Evolutionary conservation across 2,888 invertebrate genomes (phyloP), one percentile per base, ranked within the genome.

Genomic region (Trilocha varians): DNA sequence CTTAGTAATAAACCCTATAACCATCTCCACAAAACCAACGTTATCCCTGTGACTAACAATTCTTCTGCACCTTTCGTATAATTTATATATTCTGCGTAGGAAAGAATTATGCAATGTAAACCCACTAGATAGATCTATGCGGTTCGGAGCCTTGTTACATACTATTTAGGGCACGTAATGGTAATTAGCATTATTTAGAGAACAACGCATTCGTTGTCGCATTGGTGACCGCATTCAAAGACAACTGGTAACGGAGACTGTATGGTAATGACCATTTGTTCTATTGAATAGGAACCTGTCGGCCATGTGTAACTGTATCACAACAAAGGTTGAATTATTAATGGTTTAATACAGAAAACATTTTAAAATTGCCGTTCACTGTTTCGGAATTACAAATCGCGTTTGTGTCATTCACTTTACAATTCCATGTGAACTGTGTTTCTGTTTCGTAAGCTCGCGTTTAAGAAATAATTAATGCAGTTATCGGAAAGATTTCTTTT

Each of bases 11-110:
- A 57, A 65, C 62, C 73, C 64, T 60, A 56, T 74, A 72, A 70
- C 72, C 65, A 65, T 50, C 64, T 64, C 71, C 69, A 75, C 63
- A 63, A 55, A 62, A 70, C 72, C 73, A 68, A 65, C 61, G 65
- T 67, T 65, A 70, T 75, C 77, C 78, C 66, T 78, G 84, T 82
- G 80, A 86, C 87, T 84, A 84, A 82, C 84, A 64, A 64, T 57
- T 72, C 74, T 78, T 77, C 67, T 72, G 83, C 83, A 78, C 79
- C 57, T 53, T 52, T 49, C 50, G 47, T 44, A 34, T 41, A 42
- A 25, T n/a, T n/a, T n/a, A n/a, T n/a, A n/a, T n/a, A n/a, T n/a
- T n/a, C n/a, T n/a, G n/a, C n/a, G n/a, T n/a, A n/a, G n/a, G n/a
- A n/a, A n/a, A n/a, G n/a, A n/a, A n/a, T n/a, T n/a, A n/a, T n/a